Evolutionary conservation across 2,888 invertebrate genomes (phyloP), one percentile per base, ranked within the genome.

Genomic region (Zaprionus bogoriensis): DNA sequence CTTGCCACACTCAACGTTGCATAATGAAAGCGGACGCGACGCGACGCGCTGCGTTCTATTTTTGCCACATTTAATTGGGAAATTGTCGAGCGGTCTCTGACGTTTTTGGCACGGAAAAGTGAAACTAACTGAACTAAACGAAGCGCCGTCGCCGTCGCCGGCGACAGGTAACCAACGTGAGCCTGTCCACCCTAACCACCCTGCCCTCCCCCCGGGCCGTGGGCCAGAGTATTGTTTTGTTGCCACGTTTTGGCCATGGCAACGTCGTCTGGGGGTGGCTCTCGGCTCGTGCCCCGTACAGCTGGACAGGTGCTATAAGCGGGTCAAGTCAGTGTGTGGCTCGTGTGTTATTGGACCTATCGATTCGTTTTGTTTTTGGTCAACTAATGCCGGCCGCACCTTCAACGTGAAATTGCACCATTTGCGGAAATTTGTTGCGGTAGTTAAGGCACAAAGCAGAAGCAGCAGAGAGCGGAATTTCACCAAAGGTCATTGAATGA

Each of bases 21-120:
- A 66, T 83, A 80, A 80, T 80, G 59, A 59, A 69, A 63, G 9
- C 14, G 23, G 38, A 14, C 48, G 52, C 62, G 62, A 45, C n/a
- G 45, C 67, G 61, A 67, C 61, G 63, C 44, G 67, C 19, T 39
- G 47, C 58, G 54, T 58, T 65, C 71, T 67, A 74, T 54, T 54
- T 67, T 32, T 41, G 59, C 23, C 39, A 30, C 76, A 78, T 75
- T 82, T 73, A 77, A 77, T 64, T 73, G 22, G 59, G 55, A 53
- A 53, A 48, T 62, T 23, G 45, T 32, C 63, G 66, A 50, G 53
- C 78, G 57, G 39, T 57, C 28, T 22, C n/a, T 41, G 70, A 68
- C 82, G 79, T 84, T 84, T 73, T 80, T 84, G 82, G 79, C 85
- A 78, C 80, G 85, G 55, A 74, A 67, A 76, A 67, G 68, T 78